phyloP scores from a whole-genome alignment of 2,888 invertebrate genomes.

The Drosophila atripex region DNA sequence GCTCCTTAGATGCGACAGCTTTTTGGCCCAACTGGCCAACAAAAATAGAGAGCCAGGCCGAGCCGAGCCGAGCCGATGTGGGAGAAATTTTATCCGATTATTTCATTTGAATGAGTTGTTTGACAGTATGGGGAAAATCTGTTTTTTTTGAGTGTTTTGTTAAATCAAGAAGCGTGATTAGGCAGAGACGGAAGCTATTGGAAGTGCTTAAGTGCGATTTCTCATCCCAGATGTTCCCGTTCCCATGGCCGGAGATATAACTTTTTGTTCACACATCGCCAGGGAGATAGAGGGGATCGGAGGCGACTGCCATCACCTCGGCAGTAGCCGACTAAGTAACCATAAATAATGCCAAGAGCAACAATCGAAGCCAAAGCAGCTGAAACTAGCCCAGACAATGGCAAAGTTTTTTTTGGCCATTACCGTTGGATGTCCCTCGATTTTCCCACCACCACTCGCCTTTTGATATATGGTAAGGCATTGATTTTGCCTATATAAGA shows the following conservation, averaged over 20 bases:
- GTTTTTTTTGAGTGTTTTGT: background rate
- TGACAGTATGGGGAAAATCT: slow-evolving; percentile 23
- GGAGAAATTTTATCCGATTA: slow-evolving; percentile 67
- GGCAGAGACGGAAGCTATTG: slow-evolving; percentile 28
- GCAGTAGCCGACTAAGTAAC: slow-evolving; percentile 52
- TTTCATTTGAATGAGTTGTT: slow-evolving; percentile 66
- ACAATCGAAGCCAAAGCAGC: slow-evolving; percentile 30
- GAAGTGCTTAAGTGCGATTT: slow-evolving; percentile 17
- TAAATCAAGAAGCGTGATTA: slow-evolving; percentile 26
- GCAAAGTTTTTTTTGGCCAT: slow-evolving; percentile 44
- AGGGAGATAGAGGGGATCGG: slow-evolving; percentile 1
- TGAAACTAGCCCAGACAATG: slow-evolving; percentile 40
- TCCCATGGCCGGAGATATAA: slow-evolving; percentile 32
- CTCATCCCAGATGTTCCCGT: slow-evolving; percentile 40
- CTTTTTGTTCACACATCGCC: slow-evolving; percentile 42
- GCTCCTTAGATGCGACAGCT: slow-evolving; percentile 41
- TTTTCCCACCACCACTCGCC: slow-evolving; percentile 45
- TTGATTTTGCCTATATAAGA: slow-evolving; percentile 74
- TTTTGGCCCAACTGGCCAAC: slow-evolving; percentile 39
- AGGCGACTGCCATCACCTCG: background rate
- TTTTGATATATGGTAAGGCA: slow-evolving; percentile 76
- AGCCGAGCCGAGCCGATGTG: background rate
- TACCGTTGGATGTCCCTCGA: slow-evolving; percentile 36
- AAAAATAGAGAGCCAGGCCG: background rate
- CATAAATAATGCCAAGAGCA: slow-evolving; percentile 67